phyloP scores from a whole-genome alignment of 2,888 invertebrate genomes.

The Polydesmus complanatus region DNA sequence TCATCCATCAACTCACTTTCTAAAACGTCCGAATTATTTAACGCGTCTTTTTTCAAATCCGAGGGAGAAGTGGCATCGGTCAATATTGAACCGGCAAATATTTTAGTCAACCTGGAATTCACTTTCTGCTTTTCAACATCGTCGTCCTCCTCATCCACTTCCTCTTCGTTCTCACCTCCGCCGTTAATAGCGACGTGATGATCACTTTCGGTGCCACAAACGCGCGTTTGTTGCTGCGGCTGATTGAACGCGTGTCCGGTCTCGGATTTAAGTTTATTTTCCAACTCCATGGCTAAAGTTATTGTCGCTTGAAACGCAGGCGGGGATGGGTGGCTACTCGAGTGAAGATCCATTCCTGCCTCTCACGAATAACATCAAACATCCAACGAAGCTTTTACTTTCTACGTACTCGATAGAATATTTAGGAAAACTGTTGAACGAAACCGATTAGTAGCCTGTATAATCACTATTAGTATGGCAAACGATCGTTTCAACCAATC shows the following conservation, averaged over 20 bases:
- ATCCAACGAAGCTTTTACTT: too few relatives aligned
- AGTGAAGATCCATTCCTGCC: neutral
- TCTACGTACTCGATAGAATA: too few relatives aligned
- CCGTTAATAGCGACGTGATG: neutral
- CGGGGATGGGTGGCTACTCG: slow-evolving; percentile 6
- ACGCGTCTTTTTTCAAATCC: neutral
- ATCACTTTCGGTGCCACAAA: neutral
- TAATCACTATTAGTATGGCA: too few relatives aligned
- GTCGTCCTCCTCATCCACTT: neutral
- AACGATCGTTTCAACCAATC: too few relatives aligned
- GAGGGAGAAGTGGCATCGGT: neutral
- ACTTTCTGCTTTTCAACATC: neutral
- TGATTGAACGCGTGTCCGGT: neutral
- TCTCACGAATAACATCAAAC: too few relatives aligned
- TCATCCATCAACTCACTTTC: slow-evolving; percentile 4
- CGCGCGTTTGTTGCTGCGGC: neutral
- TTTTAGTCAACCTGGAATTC: neutral
- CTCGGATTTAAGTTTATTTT: slow-evolving; percentile 14
- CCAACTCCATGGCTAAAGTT: slow-evolving; percentile 19
- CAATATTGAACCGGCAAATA: too few relatives aligned
- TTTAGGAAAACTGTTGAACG: too few relatives aligned
- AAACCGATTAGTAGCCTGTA: too few relatives aligned
- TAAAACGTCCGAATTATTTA: neutral
- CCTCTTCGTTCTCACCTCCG: neutral
- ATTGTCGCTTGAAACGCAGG: slow-evolving; percentile 19